These are phyloP conservation scores for Bombyx mandarina DNA, from an alignment of 1,140 invertebrate species.

Conservation along the genomic window DNA sequence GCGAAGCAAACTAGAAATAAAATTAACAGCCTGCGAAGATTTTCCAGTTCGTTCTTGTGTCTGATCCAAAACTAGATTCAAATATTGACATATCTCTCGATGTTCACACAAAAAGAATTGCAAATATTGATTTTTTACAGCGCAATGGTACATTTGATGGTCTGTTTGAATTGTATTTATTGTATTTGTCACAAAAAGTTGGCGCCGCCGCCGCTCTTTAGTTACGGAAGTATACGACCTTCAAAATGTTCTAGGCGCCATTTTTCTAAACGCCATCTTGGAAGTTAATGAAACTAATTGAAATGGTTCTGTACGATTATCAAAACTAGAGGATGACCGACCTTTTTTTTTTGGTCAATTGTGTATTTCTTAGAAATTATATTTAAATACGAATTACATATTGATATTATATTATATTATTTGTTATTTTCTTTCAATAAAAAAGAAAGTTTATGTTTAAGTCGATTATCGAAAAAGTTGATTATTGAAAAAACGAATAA, in stretches of 20 bases:
- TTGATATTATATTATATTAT: too few species aligned
- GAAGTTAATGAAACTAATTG: conserved; percentile 3
- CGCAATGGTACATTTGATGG: neutral
- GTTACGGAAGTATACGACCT: conserved; percentile 15
- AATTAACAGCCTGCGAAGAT: too few species aligned
- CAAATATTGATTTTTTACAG: neutral
- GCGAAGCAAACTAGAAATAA: too few species aligned
- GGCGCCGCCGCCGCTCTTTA: conserved; percentile 10
- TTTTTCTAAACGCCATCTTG: conserved; percentile 1
- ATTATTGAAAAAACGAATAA: too few species aligned
- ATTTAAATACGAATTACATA: too few species aligned
- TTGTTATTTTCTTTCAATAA: too few species aligned
- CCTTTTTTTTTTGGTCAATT: neutral
- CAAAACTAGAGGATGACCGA: neutral
- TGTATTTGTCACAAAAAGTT: conserved; percentile 8
- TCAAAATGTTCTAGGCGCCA: conserved; percentile 9
- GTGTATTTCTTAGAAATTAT: too few species aligned
- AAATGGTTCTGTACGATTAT: neutral
- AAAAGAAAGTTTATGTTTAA: too few species aligned
- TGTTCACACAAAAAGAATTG: neutral
- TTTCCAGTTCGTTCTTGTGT: too few species aligned
- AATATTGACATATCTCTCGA: too few species aligned
- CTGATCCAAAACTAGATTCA: too few species aligned
- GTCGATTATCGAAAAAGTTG: too few species aligned
- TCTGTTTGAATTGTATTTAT: neutral